These are phyloP conservation scores for Varecia variegata DNA, from an alignment of 2,797 vertebrate genomes.

Conservation along the genomic window DNA sequence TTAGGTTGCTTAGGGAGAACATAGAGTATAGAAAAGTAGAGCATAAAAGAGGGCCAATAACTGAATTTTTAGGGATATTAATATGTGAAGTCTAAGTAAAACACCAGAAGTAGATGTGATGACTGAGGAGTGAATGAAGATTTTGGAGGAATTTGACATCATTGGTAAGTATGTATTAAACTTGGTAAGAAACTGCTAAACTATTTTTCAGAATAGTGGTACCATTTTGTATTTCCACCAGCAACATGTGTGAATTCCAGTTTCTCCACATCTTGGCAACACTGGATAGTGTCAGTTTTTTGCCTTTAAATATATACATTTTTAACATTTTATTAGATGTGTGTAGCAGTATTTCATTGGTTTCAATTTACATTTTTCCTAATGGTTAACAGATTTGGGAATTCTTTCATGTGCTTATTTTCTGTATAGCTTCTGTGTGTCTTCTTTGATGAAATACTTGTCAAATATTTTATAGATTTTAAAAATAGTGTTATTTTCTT, in stretches of 20 bases:
- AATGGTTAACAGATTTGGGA: not conserved
- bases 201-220: not conserved
- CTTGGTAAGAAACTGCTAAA: not conserved
- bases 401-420: not conserved
- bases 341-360: not conserved
- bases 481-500: too few species aligned
- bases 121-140: not conserved
- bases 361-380: not conserved
- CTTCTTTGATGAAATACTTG: not conserved
- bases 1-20: not conserved
- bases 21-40: not conserved
- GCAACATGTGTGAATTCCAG: not conserved
- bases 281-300: not conserved
- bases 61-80: not conserved
- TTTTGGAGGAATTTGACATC: not conserved
- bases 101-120: not conserved
- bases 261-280: not conserved
- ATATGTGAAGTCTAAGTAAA: not conserved
- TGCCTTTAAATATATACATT: not conserved
- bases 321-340: not conserved
- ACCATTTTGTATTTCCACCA: not conserved
- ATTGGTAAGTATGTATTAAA: not conserved
- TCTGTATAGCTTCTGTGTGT: not conserved
- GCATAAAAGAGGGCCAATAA: not conserved
- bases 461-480: too few species aligned